Evolutionary conservation across 2,797 vertebrate genomes (phyloP).

Genomic region (Bovichtus diacanthus): DNA sequence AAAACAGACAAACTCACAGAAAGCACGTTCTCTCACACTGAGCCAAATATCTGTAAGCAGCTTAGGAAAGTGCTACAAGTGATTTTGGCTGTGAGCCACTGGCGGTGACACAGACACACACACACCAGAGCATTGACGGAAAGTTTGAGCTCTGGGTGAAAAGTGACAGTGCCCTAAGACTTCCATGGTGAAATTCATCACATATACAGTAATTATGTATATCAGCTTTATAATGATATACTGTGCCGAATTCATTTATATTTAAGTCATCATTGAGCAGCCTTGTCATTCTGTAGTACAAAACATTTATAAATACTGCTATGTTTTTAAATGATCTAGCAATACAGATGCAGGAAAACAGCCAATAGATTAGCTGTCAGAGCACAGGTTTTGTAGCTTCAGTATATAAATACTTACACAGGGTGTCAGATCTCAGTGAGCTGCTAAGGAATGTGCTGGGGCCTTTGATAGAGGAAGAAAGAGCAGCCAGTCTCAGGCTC

Average conservation of each 20-base stretch:
- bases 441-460: conserved; percentile 80
- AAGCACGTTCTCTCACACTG: conserved; percentile 19
- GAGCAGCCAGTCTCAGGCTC: conserved; percentile 74
- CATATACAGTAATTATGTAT: neutral
- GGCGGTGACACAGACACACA: conserved; percentile 46
- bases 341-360: conserved; percentile 24
- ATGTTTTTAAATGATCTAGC: conserved; percentile 9
- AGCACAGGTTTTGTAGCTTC: conserved; percentile 6
- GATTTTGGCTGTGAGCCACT: conserved; percentile 56
- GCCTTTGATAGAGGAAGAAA: conserved; percentile 83
- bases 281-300: neutral
- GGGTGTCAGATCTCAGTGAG: conserved; percentile 81
- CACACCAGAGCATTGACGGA: conserved; percentile 26
- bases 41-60: conserved; percentile 58
- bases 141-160: conserved; percentile 32
- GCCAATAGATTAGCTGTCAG: conserved; percentile 17
- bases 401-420: conserved; percentile 85
- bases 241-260: neutral
- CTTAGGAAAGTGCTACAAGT: conserved; percentile 55
- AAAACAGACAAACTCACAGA: conserved; percentile 38
- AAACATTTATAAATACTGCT: conserved; percentile 6
- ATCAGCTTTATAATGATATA: neutral
- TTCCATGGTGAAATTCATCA: neutral
- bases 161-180: neutral
- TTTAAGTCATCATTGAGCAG: neutral